A percentile compares a stretch with the other conserved stretches of the same genome.
Conservation (phyloP, 2,888 invertebrate genomes). For the Maniola hyperantus region DNA sequence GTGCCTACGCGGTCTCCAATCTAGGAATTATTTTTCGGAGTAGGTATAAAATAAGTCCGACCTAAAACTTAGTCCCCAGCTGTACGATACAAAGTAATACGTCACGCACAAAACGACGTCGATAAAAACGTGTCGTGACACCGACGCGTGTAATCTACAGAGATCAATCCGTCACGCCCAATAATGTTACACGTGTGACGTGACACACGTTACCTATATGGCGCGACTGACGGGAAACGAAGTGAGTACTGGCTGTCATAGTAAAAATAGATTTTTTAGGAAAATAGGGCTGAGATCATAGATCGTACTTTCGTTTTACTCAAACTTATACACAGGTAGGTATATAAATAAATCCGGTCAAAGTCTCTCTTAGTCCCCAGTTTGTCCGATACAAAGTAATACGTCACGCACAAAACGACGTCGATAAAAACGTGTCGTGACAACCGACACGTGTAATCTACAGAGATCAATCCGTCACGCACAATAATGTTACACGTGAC, state of each 20-base stretch:
- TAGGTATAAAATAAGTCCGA: too few species aligned
- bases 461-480: constrained; percentile 37
- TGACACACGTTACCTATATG: too few species aligned
- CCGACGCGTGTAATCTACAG: constrained; percentile 50
- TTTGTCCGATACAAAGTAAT: constrained; percentile 12
- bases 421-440: constrained; percentile 52
- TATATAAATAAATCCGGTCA: too few species aligned
- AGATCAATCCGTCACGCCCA: constrained; percentile 30
- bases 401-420: constrained; percentile 35
- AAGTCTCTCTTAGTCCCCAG: neutral
- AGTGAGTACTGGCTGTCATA: neutral
- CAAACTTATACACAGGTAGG: too few species aligned
- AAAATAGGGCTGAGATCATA: too few species aligned
- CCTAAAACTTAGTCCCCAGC: neutral
- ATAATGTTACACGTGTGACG: constrained; percentile 26
- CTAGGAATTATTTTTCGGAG: too few species aligned
- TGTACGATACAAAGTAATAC: constrained; percentile 13
- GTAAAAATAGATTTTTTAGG: too few species aligned
- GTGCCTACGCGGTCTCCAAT: too few species aligned
- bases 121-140: constrained; percentile 52
- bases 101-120: constrained; percentile 38
- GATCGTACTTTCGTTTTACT: too few species aligned
- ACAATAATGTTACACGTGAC: constrained; percentile 26
- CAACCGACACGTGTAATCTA: constrained; percentile 51
- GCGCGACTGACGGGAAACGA: neutral